phyloP scores from a whole-genome alignment of 35 echinoderm and acorn worm species.

The Nesometra sesokonis region DNA sequence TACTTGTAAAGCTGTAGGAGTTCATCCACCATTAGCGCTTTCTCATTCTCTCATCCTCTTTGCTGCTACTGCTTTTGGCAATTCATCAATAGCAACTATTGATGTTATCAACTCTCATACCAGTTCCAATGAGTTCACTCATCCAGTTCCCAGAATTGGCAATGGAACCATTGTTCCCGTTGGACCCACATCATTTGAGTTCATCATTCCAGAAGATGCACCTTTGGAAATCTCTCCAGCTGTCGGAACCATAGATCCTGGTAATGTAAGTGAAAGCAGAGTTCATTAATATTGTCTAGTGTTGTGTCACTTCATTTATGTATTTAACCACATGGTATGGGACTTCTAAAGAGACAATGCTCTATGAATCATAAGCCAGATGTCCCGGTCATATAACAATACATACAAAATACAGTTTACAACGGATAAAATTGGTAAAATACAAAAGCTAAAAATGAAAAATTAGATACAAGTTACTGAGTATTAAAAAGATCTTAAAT shows the following conservation, averaged over 20 bases:
- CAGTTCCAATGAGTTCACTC: constrained; percentile 91
- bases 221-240: constrained; percentile 57
- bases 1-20: constrained; percentile 68
- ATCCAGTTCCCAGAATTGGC: constrained; percentile 87
- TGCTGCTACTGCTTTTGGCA: constrained; percentile 80
- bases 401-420: too few species aligned
- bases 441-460: too few species aligned
- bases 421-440: too few species aligned
- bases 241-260: constrained; percentile 68
- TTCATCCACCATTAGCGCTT: constrained; percentile 79
- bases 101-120: constrained; percentile 77
- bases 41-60: constrained; percentile 89
- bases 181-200: constrained; percentile 93
- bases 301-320: too few species aligned
- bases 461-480: too few species aligned
- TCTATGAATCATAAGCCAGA: too few species aligned
- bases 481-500: too few species aligned
- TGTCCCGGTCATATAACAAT: too few species aligned
- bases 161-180: constrained; percentile 69
- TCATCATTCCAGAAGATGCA: constrained; percentile 52
- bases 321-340: too few species aligned
- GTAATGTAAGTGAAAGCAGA: constrained; percentile 59
- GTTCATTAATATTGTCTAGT: too few species aligned
- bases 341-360: too few species aligned
- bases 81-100: constrained; percentile 62